Evolutionary conservation across 2,888 invertebrate genomes (phyloP).

Genomic region (Chrysodeixis includens): DNA sequence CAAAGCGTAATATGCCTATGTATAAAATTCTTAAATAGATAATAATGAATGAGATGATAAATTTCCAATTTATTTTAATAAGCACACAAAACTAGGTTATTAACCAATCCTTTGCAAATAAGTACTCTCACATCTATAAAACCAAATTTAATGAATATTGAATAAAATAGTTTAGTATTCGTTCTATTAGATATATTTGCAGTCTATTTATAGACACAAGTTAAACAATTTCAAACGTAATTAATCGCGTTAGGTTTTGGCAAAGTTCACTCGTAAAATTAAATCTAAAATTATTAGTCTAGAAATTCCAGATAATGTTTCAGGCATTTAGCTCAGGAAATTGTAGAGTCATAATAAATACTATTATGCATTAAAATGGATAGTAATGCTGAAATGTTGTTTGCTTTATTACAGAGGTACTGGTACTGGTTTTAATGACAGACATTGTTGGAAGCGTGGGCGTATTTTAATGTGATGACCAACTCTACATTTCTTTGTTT

Average conservation of each 20-base stretch:
- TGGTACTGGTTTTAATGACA: not conserved
- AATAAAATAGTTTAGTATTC: not conserved
- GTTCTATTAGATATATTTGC: not conserved
- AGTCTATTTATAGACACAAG: not conserved
- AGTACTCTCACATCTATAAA: not conserved
- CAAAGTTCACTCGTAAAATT: conserved; percentile 13
- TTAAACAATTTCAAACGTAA: conserved; percentile 23
- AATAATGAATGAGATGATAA: too few relatives aligned
- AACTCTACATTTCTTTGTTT: too few relatives aligned
- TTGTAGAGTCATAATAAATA: not conserved
- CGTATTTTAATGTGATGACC: too few relatives aligned
- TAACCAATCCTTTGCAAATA: not conserved
- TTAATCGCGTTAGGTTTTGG: conserved; percentile 40
- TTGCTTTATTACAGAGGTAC: not conserved
- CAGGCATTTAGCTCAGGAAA: conserved; percentile 6
- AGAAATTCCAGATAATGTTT: conserved; percentile 14
- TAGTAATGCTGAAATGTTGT: not conserved
- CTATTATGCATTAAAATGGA: not conserved
- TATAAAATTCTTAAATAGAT: too few relatives aligned
- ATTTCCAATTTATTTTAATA: too few relatives aligned
- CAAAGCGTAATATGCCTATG: too few relatives aligned
- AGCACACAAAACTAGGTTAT: not conserved
- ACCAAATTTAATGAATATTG: not conserved
- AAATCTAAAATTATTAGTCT: conserved; percentile 20
- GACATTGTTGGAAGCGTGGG: too few relatives aligned